A percentile compares a stretch with the other conserved stretches of the same genome.
Evolutionary conservation across 2,113 vertebrate genomes (phyloP).

Genomic region (Rhinolophus sinicus): DNA sequence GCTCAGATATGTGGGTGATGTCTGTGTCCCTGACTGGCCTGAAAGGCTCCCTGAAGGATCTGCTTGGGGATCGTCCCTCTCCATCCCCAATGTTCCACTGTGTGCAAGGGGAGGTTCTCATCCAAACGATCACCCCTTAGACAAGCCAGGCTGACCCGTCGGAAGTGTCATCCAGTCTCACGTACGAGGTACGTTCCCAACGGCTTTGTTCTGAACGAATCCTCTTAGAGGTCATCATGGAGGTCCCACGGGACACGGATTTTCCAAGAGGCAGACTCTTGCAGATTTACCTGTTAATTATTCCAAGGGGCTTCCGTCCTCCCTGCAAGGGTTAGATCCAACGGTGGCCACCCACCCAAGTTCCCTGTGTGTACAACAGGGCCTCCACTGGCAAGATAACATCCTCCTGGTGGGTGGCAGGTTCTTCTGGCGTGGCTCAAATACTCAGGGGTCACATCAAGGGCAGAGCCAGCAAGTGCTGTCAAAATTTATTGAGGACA

Average conservation of each 20-base stretch:
- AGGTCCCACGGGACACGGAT: background rate
- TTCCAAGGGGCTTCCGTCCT: background rate
- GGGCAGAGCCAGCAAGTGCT: background rate
- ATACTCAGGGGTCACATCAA: accelerated
- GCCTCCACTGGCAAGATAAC: accelerated
- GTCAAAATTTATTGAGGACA: accelerated
- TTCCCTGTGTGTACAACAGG: accelerated
- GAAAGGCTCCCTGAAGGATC: background rate
- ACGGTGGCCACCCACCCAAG: accelerated
- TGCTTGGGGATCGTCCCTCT: background rate
- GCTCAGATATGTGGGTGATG: accelerated
- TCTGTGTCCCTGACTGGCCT: background rate
- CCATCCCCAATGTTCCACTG: accelerated
- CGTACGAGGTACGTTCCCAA: accelerated
- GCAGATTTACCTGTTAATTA: background rate
- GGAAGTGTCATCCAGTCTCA: accelerated
- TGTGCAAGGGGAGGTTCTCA: background rate
- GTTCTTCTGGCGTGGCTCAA: background rate
- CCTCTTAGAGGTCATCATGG: background rate
- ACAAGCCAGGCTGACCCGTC: background rate
- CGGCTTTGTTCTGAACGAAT: accelerated
- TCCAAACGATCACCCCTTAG: background rate
- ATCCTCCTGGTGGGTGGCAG: accelerated
- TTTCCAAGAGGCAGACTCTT: background rate
- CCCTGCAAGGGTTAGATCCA: background rate